Percentiles rank a stretch among this genome's conserved stretches.
Conservation (phyloP, 2,797 vertebrate genomes). For the Enteromius fasciolatus region DNA sequence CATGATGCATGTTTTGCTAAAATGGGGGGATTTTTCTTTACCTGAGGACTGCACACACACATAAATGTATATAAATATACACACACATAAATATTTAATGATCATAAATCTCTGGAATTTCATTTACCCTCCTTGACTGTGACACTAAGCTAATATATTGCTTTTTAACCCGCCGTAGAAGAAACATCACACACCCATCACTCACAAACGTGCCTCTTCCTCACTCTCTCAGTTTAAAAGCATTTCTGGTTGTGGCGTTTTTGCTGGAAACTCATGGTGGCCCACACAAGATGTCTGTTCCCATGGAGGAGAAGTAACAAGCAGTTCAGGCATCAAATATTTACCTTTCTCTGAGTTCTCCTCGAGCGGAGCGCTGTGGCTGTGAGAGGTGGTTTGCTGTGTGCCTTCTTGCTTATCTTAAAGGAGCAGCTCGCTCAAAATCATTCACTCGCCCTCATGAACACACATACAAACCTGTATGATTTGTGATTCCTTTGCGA, state of each 20-base stretch:
- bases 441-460: neutral
- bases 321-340: slow-evolving; percentile 44
- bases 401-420: neutral
- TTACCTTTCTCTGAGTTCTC: slow-evolving; percentile 38
- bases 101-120: neutral
- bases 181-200: neutral
- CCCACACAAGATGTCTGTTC: slow-evolving; percentile 41
- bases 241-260: slow-evolving; percentile 6
- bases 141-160: neutral
- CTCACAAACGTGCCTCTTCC: neutral
- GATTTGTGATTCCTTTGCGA: neutral
- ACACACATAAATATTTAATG: no score
- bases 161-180: neutral
- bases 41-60: slow-evolving; percentile 8
- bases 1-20: neutral
- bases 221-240: slow-evolving; percentile 4
- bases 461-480: no score
- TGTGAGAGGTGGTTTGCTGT: slow-evolving; percentile 10
- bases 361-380: neutral
- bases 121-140: neutral
- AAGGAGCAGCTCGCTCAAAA: neutral
- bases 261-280: neutral
- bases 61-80: neutral
- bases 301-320: slow-evolving; percentile 28
- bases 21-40: slow-evolving; percentile 3